Percentiles rank a stretch among this genome's conserved stretches.
Conservation (phyloP, 2,113 vertebrate species). For the Halcyon senegalensis region DNA sequence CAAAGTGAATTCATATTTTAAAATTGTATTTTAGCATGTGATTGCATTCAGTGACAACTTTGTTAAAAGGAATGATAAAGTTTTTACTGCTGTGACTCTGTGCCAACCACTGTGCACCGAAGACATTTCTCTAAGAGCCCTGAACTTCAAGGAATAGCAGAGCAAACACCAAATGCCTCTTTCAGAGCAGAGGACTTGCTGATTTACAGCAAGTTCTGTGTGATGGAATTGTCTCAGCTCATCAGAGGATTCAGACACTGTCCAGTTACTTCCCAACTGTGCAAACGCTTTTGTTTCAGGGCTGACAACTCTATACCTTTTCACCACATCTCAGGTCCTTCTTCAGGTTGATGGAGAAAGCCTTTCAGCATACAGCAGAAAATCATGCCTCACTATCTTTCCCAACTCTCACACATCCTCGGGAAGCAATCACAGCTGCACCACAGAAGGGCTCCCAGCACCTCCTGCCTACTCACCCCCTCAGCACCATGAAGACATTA, state of each 20-base stretch:
- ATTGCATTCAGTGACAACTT: not conserved
- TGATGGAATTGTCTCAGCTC: constrained; percentile 38
- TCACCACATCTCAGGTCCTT: constrained; percentile 40
- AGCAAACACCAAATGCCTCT: not conserved
- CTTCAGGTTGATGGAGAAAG: constrained; percentile 40
- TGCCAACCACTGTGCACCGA: not conserved
- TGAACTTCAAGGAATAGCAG: not conserved
- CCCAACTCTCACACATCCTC: not conserved
- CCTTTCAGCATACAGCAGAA: not conserved
- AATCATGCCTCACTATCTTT: not conserved
- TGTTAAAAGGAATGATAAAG: not conserved
- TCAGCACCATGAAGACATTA: not conserved
- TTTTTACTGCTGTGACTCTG: not conserved
- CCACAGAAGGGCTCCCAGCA: constrained; percentile 22
- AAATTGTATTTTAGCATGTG: not conserved
- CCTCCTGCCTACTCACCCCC: not conserved
- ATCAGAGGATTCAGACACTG: constrained; percentile 18
- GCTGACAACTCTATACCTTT: constrained; percentile 55
- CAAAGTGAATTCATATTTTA: not conserved
- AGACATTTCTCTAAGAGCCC: not conserved
- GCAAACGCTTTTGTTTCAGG: not conserved
- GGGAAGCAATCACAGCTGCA: constrained; percentile 43
- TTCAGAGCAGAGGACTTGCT: not conserved
- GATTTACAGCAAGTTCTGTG: not conserved
- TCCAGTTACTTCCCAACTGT: constrained; percentile 21